Evolutionary conservation across 2,113 vertebrate species (phyloP), one percentile per base, ranked within the genome.

Genomic region (Anthoscopus minutus): DNA sequence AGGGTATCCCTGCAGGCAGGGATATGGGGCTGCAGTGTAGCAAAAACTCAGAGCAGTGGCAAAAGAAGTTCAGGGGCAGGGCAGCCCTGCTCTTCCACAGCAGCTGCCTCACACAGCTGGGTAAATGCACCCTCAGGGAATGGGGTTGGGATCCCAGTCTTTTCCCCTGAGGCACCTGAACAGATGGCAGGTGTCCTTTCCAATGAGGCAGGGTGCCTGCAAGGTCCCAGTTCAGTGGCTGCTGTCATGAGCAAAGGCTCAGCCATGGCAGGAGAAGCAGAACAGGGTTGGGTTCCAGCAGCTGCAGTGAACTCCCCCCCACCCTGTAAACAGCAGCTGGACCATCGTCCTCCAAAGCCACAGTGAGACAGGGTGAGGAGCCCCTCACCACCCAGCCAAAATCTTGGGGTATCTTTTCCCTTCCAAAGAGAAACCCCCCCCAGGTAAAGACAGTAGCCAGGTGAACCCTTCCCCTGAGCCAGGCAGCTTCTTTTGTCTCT

Each of bases 121-220:
- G 20, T 31, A 61, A 24, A 12, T 3, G 45, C 0, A 0, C 25
- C 37, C 45, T 51, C 25, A 0, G 0, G 31, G 13, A 24, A 13
- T 1, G 37, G 13, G 4, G 3, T 42, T 1, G 0, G 7, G 27
- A 37, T 71, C 21, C 17, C 0, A 1, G 27, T 10, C 5, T 22
- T 37, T 17, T 45, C 7, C 33, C 31, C 27, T 7, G 47, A 61
- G 38, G 21, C 21, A 27, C 38, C 37, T 1, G 0, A 33, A 11
- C 4, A 33, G 38, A 4, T 33, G 38, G 33, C 11, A 4, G 1
- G 10, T 19, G 21, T 35, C 38, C 47, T 72, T 37, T 31, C 37
- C 16, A 11, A 3, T 27, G 56, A 33, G 27, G 3, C 31, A 17
- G 25, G 37, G 27, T 53, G 27, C 8, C 56, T 1, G 0, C 25